These are phyloP conservation scores for Camelus dromedarius DNA, from an alignment of 2,113 vertebrate genomes.

Conservation along the genomic window DNA sequence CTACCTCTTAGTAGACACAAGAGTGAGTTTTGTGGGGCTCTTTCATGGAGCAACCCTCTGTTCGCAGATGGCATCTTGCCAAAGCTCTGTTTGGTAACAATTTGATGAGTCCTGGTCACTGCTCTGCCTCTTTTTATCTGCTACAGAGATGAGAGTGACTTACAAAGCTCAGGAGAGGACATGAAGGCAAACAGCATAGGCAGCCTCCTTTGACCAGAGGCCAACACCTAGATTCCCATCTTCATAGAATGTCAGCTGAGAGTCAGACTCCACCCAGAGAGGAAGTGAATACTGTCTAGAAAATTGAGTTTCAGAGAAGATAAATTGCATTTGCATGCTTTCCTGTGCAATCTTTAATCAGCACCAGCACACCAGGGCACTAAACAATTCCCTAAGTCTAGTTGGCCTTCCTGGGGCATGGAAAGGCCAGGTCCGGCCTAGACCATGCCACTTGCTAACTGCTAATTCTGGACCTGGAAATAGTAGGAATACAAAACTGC, in stretches of 20 bases:
- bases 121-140: neutral
- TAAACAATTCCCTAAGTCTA: neutral
- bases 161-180: neutral
- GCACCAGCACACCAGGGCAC: neutral
- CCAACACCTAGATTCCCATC: neutral
- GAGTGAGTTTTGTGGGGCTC: neutral
- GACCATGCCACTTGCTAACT: neutral
- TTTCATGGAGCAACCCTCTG: neutral
- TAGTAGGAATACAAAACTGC: neutral
- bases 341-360: neutral
- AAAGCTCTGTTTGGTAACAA: neutral
- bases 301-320: slow-evolving; percentile 52
- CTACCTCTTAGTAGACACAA: neutral
- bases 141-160: neutral
- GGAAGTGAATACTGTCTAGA: slow-evolving; percentile 32
- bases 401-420: neutral
- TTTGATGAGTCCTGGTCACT: neutral
- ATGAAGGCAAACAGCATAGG: neutral
- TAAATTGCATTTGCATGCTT: neutral
- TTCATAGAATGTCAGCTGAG: neutral
- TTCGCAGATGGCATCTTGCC: neutral
- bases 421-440: neutral
- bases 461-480: slow-evolving; percentile 7
- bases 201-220: neutral
- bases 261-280: neutral